Evolutionary conservation across 2,113 vertebrate species (phyloP), one percentile per base, ranked within the genome.

Genomic region (Ariopsis seemanni): DNA sequence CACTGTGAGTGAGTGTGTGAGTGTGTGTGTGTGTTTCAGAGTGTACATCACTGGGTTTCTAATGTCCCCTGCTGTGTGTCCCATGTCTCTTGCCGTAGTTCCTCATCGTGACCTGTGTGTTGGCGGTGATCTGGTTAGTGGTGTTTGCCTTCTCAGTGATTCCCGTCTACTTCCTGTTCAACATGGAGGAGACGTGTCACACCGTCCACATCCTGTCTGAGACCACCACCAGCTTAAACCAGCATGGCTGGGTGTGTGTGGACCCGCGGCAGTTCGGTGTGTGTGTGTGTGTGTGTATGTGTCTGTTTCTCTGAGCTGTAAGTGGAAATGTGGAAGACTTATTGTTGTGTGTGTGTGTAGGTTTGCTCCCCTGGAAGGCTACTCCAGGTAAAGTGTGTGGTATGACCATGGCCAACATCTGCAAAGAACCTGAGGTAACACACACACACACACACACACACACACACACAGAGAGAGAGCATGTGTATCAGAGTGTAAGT

Each of bases 111-210:
- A 99, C 98, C n/a, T 99, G 97, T 20, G 94, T 96, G 92, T 94
- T 99, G 93, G 96, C 96, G 57, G 92, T 99, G 94, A 93, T 98
- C 92, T 99, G 98, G 98, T 95, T 99, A 85, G 93, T 95, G 72
- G 96, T 99, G 77, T 97, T 99, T 42, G 98, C 97, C 93, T 97
- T 97, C 94, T 95, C 95, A 0, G 96, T 97, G 0, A 95, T 99
- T 89, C 98, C 98, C 0, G 97, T 99, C 91, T 98, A 97, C 95
- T 97, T 99, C 95, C 95, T 98, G 93, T 99, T 97, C 95, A 99
- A 97, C 93, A 99, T 98, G 91, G 97, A 96, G 93, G 96, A 96
- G 86, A 97, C 98, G 74, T 99, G 98, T 92, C 97, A 99, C 92
- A 97, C 95, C 90, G 96, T 99, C 90, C 97, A 95, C 91, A 92